Percentiles rank a stretch among this genome's conserved stretches.
These are phyloP conservation scores for Argynnis bischoffii DNA, from an alignment of 2,888 invertebrate genomes.

Conservation along the genomic window DNA sequence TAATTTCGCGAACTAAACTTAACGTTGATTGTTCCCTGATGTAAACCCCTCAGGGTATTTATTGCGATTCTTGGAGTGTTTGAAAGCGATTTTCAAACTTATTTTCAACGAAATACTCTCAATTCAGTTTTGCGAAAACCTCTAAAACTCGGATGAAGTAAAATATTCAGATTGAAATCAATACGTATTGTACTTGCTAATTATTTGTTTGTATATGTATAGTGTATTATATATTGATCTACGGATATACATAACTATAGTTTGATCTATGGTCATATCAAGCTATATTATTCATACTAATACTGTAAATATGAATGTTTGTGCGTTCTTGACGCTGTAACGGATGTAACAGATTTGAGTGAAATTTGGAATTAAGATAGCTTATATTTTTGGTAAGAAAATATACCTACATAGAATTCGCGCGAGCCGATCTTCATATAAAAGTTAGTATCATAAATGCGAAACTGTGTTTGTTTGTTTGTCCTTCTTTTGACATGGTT, in stretches of 20 bases:
- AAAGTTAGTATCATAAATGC: too few species aligned
- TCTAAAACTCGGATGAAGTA: neutral
- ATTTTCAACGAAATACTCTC: constrained; percentile 2
- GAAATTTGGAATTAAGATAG: too few species aligned
- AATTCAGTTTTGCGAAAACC: neutral
- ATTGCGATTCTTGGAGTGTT: constrained; percentile 38
- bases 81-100: constrained; percentile 16
- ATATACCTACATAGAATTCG: too few species aligned
- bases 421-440: too few species aligned
- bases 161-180: neutral
- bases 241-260: neutral
- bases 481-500: too few species aligned
- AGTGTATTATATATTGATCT: neutral
- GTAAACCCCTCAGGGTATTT: constrained; percentile 49
- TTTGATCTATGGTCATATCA: too few species aligned
- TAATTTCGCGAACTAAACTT: constrained; percentile 62
- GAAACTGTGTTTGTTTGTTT: too few species aligned
- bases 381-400: too few species aligned
- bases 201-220: neutral
- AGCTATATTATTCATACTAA: too few species aligned
- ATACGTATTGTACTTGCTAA: neutral
- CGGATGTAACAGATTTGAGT: too few species aligned
- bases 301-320: too few species aligned
- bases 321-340: too few species aligned
- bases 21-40: constrained; percentile 57